These are phyloP conservation scores for Sebastes reedi DNA, from an alignment of 2,797 vertebrate genomes.

Conservation along the genomic window DNA sequence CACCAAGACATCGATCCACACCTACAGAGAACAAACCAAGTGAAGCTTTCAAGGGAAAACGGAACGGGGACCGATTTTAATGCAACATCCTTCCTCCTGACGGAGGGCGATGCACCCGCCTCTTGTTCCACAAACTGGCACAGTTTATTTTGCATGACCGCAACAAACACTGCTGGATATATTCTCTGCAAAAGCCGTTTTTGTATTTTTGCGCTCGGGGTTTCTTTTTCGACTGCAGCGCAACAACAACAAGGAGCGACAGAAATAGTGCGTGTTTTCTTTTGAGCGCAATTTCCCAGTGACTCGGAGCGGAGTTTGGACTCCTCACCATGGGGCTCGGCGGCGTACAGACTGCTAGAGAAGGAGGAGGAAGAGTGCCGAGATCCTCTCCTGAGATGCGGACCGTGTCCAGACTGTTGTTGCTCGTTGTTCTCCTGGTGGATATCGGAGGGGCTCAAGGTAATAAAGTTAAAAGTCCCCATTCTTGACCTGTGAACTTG, in stretches of 20 bases:
- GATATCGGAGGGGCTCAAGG: constrained; percentile 87
- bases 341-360: constrained; percentile 81
- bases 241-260: constrained; percentile 20
- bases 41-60: constrained; percentile 32
- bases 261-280: constrained; percentile 17
- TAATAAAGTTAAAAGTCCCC: constrained; percentile 81
- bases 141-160: constrained; percentile 43
- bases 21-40: constrained; percentile 36
- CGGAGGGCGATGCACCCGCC: constrained; percentile 58
- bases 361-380: constrained; percentile 78
- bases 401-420: constrained; percentile 82
- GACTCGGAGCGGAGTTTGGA: constrained; percentile 70
- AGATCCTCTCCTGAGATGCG: constrained; percentile 85
- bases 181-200: constrained; percentile 22
- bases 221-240: constrained; percentile 22
- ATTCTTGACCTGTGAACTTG: constrained; percentile 32
- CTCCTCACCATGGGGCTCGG: constrained; percentile 85
- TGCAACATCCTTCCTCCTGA: constrained; percentile 44
- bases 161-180: constrained; percentile 51
- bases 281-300: constrained; percentile 33
- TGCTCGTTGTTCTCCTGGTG: constrained; percentile 81
- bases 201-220: constrained; percentile 5
- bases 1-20: constrained; percentile 54
- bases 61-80: constrained; percentile 51
- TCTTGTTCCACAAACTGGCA: constrained; percentile 50